These are phyloP conservation scores for Horisme vitalbata DNA, from an alignment of 2,888 invertebrate species.

Conservation along the genomic window DNA sequence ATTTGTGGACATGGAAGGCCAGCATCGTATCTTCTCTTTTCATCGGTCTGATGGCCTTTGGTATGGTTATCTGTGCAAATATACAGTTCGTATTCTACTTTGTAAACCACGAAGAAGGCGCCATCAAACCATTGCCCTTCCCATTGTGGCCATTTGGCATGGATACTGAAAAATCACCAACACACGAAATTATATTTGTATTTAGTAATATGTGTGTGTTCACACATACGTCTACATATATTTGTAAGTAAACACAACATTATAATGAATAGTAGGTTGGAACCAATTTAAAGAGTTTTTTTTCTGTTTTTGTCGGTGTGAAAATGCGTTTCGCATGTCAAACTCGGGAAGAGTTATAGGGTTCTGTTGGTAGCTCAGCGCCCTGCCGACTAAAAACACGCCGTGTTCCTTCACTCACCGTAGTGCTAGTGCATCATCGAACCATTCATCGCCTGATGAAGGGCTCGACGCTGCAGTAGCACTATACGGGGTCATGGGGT, in stretches of 20 bases:
- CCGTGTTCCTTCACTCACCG: too few species aligned
- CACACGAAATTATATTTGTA: constrained; percentile 10
- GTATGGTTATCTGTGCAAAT: constrained; percentile 7
- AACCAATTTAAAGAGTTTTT: too few species aligned
- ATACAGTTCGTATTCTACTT: constrained; percentile 1
- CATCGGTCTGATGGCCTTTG: neutral
- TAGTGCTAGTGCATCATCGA: too few species aligned
- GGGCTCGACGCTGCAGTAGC: too few species aligned
- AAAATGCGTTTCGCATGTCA: too few species aligned
- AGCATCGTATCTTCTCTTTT: constrained; percentile 10
- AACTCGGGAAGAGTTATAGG: too few species aligned
- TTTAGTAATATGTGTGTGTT: constrained; percentile 2
- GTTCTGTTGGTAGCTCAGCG: too few species aligned
- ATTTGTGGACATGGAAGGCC: constrained; percentile 18
- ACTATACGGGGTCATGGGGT: too few species aligned
- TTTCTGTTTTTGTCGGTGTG: too few species aligned
- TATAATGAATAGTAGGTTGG: too few species aligned
- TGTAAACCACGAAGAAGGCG: neutral
- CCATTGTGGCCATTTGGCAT: constrained; percentile 14
- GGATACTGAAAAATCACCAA: constrained; percentile 13
- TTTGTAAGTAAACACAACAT: constrained; percentile 27
- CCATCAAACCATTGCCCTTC: constrained; percentile 16
- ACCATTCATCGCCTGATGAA: too few species aligned
- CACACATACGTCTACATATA: constrained; percentile 9
- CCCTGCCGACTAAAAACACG: too few species aligned